Percentiles rank a stretch among this genome's conserved stretches.
phyloP scores from a whole-genome alignment of 2,888 invertebrate species.

The Drosophila tripunctata region DNA sequence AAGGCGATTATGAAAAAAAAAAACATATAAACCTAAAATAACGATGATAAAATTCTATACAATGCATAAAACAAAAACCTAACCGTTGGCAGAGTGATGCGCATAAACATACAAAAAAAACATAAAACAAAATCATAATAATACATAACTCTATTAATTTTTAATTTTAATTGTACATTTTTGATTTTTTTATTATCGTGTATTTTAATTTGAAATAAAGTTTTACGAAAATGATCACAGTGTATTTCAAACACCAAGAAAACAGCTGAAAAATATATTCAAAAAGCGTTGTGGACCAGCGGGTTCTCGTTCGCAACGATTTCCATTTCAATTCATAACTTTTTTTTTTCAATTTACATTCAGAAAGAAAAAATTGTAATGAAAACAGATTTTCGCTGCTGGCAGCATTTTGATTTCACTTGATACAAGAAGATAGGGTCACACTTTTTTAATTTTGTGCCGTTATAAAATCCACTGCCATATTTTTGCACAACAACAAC shows the following conservation, averaged over 20 bases:
- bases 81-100: slow-evolving; percentile 44
- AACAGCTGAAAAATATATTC: slow-evolving; percentile 12
- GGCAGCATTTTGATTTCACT: slow-evolving; percentile 57
- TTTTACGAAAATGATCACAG: slow-evolving; percentile 61
- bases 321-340: slow-evolving; percentile 27
- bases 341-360: slow-evolving; percentile 42
- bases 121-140: slow-evolving; percentile 35
- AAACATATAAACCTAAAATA: background rate
- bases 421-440: slow-evolving; percentile 18
- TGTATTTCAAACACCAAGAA: slow-evolving; percentile 17
- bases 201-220: slow-evolving; percentile 77
- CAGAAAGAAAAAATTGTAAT: background rate
- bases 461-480: slow-evolving; percentile 72
- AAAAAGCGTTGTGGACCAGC: slow-evolving; percentile 60
- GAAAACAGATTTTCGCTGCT: slow-evolving; percentile 57
- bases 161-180: slow-evolving; percentile 74
- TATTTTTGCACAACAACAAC: slow-evolving; percentile 38
- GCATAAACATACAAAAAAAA: slow-evolving; percentile 54
- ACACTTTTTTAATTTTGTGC: slow-evolving; percentile 61
- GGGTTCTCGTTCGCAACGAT: slow-evolving; percentile 64
- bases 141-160: slow-evolving; percentile 71
- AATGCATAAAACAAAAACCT: too few species aligned
- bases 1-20: slow-evolving; percentile 38
- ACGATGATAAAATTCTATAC: slow-evolving; percentile 32
- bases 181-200: slow-evolving; percentile 74